A percentile compares a stretch with the other conserved stretches of the same genome.
phyloP scores from a whole-genome alignment of 2,888 invertebrate species.

The Drosophila helvetica region DNA sequence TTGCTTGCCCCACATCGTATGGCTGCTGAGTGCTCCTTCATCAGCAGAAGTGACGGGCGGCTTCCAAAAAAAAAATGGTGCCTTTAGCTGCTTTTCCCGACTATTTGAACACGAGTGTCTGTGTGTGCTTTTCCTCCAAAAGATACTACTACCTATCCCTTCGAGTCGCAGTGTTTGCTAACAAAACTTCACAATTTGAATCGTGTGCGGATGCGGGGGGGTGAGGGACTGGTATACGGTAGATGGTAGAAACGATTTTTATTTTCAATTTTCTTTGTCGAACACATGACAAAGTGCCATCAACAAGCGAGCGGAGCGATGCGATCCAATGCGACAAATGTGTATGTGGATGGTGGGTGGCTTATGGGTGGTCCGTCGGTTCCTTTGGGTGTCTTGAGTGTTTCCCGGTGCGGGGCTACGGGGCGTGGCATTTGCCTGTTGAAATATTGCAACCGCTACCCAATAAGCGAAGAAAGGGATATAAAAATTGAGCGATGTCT shows the following conservation, averaged over 20 bases:
- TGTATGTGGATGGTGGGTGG: neutral
- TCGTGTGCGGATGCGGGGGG: conserved; percentile 19
- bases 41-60: conserved; percentile 6
- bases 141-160: neutral
- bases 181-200: conserved; percentile 69
- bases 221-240: conserved; percentile 1
- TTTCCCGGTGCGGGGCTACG: conserved; percentile 1
- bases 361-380: neutral
- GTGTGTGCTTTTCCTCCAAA: conserved; percentile 27
- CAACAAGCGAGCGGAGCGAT: conserved; percentile 52
- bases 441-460: conserved; percentile 61
- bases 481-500: conserved; percentile 49
- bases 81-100: conserved; percentile 50
- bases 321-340: conserved; percentile 47
- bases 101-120: conserved; percentile 34
- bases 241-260: conserved; percentile 58
- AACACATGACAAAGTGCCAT: conserved; percentile 75
- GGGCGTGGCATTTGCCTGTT: conserved; percentile 53
- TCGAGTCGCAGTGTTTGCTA: conserved; percentile 25
- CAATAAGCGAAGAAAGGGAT: conserved; percentile 47
- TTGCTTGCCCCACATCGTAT: conserved; percentile 25
- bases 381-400: neutral
- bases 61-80: conserved; percentile 7
- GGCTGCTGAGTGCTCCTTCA: conserved; percentile 31
- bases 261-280: conserved; percentile 74